A percentile compares a stretch with the other conserved stretches of the same genome.
Conservation (phyloP, 2,113 vertebrate genomes). For the Callipepla squamata region DNA sequence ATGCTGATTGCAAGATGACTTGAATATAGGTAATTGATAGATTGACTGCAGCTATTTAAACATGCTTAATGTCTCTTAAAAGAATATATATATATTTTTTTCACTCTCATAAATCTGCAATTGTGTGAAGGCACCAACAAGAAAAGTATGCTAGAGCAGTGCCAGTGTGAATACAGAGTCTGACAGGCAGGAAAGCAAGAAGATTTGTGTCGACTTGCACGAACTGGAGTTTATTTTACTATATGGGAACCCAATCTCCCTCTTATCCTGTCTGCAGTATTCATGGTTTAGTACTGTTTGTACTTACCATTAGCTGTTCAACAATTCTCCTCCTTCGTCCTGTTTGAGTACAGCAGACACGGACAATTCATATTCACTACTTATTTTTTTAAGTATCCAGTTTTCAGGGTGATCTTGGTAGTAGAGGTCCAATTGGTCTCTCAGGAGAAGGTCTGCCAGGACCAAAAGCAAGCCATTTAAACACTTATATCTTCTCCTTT, state of each 20-base stretch:
- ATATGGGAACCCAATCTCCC: background rate
- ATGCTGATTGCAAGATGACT: background rate
- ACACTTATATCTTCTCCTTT: background rate
- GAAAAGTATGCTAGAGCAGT: background rate
- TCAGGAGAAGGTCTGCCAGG: slow-evolving; percentile 88
- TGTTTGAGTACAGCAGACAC: background rate
- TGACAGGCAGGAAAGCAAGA: background rate
- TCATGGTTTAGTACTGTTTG: background rate
- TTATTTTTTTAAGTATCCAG: slow-evolving; percentile 16
- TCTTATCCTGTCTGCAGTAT: background rate
- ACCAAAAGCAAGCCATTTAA: slow-evolving; percentile 80
- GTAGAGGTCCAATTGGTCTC: slow-evolving; percentile 83
- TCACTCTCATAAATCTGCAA: background rate
- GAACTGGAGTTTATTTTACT: background rate
- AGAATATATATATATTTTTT: background rate
- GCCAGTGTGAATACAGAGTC: background rate
- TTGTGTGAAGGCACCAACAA: background rate
- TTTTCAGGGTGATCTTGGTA: slow-evolving; percentile 87
- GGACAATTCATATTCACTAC: slow-evolving; percentile 7
- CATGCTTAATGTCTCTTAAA: background rate
- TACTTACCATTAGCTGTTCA: background rate
- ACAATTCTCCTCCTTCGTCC: background rate
- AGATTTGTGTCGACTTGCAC: background rate
- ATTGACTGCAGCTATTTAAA: background rate
- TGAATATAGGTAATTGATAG: background rate